A percentile compares a stretch with the other conserved stretches of the same genome.
These are phyloP conservation scores for Climacteris rufus DNA, from an alignment of 2,113 vertebrate genomes.

Conservation along the genomic window DNA sequence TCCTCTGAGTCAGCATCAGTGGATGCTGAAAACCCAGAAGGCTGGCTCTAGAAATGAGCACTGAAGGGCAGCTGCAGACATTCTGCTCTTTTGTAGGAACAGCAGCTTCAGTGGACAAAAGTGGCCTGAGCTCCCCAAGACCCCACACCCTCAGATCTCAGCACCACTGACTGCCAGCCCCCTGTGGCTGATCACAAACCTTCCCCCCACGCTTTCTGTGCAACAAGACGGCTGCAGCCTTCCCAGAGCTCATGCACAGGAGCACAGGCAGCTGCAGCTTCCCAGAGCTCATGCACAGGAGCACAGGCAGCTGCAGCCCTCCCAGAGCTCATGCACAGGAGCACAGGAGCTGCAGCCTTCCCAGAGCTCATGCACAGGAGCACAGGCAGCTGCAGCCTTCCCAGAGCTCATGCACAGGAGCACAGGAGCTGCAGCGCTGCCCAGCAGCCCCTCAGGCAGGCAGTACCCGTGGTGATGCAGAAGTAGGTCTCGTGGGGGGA, in stretches of 20 bases:
- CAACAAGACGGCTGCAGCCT: neutral
- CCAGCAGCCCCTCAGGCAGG: no score
- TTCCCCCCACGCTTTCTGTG: rapidly evolving
- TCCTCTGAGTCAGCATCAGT: neutral
- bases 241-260: neutral
- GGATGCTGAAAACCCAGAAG: neutral
- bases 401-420: neutral
- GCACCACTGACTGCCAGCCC: neutral
- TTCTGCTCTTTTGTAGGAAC: neutral
- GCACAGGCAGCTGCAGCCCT: neutral
- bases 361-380: neutral
- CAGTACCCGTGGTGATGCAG: constrained; percentile 95
- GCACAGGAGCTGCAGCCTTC: neutral
- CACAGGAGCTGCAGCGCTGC: no score
- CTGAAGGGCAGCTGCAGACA: neutral
- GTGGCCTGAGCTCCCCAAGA: neutral
- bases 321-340: neutral
- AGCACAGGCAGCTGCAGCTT: neutral
- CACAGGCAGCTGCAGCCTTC: neutral
- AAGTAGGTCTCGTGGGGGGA: constrained; percentile 98
- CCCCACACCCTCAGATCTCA: neutral
- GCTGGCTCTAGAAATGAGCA: neutral
- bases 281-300: neutral
- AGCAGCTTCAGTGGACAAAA: neutral
- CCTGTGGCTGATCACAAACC: neutral